Percentiles rank a stretch among this genome's conserved stretches.
Evolutionary conservation across 2,113 vertebrate species (phyloP).

Genomic region (Narcine bancroftii): DNA sequence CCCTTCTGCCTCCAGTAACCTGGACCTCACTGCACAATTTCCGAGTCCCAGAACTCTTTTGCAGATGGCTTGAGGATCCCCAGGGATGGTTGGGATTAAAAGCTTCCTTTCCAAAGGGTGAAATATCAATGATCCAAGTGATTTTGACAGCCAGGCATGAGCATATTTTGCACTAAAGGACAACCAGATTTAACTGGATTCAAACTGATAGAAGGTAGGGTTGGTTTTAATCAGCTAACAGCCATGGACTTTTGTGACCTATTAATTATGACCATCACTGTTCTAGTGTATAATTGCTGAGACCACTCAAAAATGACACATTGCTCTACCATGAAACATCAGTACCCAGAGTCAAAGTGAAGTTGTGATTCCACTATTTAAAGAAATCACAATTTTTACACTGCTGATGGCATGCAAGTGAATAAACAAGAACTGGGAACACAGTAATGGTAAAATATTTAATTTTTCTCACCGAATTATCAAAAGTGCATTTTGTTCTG

Average conservation of each 20-base stretch:
- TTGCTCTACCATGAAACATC: too few species aligned
- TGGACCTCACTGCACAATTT: too few species aligned
- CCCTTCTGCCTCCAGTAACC: too few species aligned
- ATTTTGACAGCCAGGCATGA: not conserved
- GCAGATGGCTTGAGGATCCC: too few species aligned
- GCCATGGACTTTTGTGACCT: not conserved
- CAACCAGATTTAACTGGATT: not conserved
- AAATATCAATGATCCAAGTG: not conserved
- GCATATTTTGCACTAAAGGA: not conserved
- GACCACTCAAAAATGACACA: not conserved
- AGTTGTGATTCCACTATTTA: not conserved
- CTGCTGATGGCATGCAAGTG: not conserved
- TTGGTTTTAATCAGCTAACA: not conserved
- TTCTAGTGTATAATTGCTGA: not conserved
- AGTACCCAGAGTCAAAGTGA: too few species aligned
- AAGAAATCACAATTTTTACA: not conserved
- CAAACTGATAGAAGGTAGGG: not conserved
- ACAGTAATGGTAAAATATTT: not conserved
- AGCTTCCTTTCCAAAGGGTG: not conserved
- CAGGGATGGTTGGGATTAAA: not conserved
- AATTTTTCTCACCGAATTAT: not conserved
- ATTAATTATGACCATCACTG: not conserved
- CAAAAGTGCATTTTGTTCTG: not conserved
- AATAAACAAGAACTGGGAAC: not conserved
- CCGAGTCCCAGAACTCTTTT: too few species aligned